These are phyloP conservation scores for Andrena fulva DNA, from an alignment of 2,888 invertebrate species.

Conservation along the genomic window DNA sequence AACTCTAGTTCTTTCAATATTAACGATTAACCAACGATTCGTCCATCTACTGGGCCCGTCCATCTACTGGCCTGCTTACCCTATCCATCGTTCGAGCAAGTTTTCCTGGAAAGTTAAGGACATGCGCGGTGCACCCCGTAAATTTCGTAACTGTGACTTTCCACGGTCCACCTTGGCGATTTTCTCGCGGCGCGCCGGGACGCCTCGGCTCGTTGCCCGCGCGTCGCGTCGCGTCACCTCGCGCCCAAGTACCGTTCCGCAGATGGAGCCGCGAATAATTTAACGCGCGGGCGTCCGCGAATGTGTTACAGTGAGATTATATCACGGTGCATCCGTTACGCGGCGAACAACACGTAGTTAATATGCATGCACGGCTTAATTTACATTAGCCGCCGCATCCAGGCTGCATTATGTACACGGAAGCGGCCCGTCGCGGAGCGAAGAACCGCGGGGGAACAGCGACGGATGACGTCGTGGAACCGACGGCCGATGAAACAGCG, in stretches of 20 bases:
- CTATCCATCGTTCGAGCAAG: neutral
- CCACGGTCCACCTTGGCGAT: conserved; percentile 2
- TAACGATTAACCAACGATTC: too few relatives aligned
- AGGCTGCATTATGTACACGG: conserved; percentile 74
- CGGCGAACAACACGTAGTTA: conserved; percentile 77
- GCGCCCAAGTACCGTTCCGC: conserved; percentile 65
- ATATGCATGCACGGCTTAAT: conserved; percentile 81
- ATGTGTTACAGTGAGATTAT: conserved; percentile 75
- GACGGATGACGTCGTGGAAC: conserved; percentile 29
- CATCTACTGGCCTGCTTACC: too few relatives aligned
- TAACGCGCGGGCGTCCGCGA: conserved; percentile 60
- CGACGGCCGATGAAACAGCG: neutral
- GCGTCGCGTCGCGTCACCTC: conserved; percentile 15
- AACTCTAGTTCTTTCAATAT: too few relatives aligned
- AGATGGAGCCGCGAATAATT: conserved; percentile 70
- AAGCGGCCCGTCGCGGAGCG: conserved; percentile 58
- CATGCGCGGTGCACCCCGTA: too few relatives aligned
- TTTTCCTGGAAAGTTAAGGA: neutral
- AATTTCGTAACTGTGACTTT: neutral
- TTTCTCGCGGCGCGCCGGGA: conserved; percentile 14
- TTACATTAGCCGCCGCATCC: conserved; percentile 73
- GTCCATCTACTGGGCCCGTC: too few relatives aligned
- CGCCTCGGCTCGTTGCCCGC: too few relatives aligned
- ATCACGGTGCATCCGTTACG: conserved; percentile 76
- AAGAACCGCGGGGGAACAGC: conserved; percentile 9